A percentile compares a stretch with the other conserved stretches of the same genome.
phyloP scores from a whole-genome alignment of 2,797 vertebrate species.

The Chaetophractus vellerosus region DNA sequence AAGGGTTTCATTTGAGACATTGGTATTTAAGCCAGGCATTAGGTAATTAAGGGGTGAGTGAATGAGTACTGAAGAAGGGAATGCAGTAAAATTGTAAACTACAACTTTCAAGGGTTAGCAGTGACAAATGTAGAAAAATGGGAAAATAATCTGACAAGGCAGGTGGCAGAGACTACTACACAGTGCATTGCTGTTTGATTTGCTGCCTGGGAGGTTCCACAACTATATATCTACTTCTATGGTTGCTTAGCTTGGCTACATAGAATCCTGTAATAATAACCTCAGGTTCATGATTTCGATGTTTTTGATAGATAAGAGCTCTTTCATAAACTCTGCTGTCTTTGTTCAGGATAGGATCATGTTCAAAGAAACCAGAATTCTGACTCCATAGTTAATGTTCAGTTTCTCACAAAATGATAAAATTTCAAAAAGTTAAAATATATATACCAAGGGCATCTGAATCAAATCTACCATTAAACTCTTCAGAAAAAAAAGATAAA shows the following conservation, averaged over 20 bases:
- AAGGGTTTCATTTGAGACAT: conserved; percentile 2
- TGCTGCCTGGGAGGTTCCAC: background rate
- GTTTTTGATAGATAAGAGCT: conserved; percentile 55
- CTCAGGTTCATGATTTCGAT: conserved; percentile 48
- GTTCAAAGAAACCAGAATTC: conserved; percentile 18
- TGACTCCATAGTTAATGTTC: background rate
- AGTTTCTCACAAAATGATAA: conserved; percentile 29
- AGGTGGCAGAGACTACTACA: background rate
- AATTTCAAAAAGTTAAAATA: background rate
- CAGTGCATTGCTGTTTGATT: background rate
- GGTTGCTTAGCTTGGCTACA: background rate
- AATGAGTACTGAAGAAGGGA: conserved; percentile 16
- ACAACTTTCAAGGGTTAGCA: conserved; percentile 2
- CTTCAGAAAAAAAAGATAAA: background rate
- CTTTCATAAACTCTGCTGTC: conserved; percentile 40
- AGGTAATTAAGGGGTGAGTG: conserved; percentile 56
- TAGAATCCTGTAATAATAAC: conserved; percentile 53
- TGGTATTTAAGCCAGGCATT: background rate
- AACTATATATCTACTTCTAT: background rate
- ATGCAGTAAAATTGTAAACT: conserved; percentile 62
- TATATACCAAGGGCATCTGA: background rate
- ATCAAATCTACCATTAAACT: background rate
- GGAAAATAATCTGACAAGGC: conserved; percentile 30
- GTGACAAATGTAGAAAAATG: background rate
- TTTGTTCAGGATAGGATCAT: conserved; percentile 19